Conservation (phyloP, 2,888 invertebrate genomes). For the Caradrina clavipalpis region DNA sequence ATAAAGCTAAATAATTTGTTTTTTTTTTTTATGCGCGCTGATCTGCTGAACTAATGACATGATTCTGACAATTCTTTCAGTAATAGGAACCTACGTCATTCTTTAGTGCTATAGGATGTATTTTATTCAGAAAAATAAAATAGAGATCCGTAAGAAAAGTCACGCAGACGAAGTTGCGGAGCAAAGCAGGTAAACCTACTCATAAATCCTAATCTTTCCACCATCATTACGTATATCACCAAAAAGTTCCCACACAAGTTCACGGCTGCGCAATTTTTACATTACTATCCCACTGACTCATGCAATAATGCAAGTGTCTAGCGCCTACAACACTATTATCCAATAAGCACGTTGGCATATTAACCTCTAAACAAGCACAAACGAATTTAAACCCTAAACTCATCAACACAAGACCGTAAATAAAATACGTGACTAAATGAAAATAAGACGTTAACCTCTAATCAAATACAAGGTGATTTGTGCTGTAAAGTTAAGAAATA, state of each 20-base stretch:
- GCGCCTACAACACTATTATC: constrained; percentile 75
- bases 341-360: constrained; percentile 64
- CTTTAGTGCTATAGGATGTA: too few relatives aligned
- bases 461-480: constrained; percentile 8
- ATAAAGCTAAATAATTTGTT: too few relatives aligned
- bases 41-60: too few relatives aligned
- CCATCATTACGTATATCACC: background rate
- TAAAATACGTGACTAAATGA: background rate
- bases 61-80: too few relatives aligned
- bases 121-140: too few relatives aligned
- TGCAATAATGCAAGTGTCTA: constrained; percentile 68
- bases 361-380: constrained; percentile 56
- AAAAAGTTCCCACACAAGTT: constrained; percentile 48
- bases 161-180: too few relatives aligned
- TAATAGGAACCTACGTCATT: too few relatives aligned
- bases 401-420: background rate
- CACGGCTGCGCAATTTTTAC: constrained; percentile 46
- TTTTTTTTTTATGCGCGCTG: too few relatives aligned
- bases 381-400: constrained; percentile 21
- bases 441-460: constrained; percentile 48
- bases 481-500: accelerated
- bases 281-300: constrained; percentile 68
- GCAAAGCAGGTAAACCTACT: too few relatives aligned
- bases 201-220: too few relatives aligned
- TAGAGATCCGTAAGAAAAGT: too few relatives aligned